Conservation (phyloP, 2,888 invertebrate species). For the Chironomus tentans region DNA sequence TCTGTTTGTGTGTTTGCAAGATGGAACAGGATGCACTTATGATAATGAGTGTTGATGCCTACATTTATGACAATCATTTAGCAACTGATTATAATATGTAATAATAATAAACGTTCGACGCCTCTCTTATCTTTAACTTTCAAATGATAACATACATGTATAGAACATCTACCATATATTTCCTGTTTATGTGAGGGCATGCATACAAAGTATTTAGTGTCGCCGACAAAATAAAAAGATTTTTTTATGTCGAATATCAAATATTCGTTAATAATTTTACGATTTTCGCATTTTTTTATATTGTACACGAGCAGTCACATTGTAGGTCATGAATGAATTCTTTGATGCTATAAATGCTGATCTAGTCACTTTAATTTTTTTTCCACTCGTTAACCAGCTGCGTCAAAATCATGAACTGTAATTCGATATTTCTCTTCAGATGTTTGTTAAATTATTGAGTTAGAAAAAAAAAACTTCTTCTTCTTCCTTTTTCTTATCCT, state of each 20-base stretch:
- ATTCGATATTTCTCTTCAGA: not conserved
- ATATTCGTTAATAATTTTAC: not conserved
- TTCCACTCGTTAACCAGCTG: not conserved
- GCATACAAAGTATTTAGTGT: not conserved
- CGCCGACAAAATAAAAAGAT: not conserved
- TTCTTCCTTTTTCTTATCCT: too few species aligned
- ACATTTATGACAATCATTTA: not conserved
- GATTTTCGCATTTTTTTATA: not conserved
- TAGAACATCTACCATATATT: not conserved
- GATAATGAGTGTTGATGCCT: not conserved
- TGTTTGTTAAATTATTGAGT: too few species aligned
- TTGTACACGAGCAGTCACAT: not conserved
- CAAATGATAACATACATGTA: not conserved
- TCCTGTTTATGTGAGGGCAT: not conserved
- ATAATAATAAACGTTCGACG: not conserved
- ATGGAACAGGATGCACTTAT: not conserved
- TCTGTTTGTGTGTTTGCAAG: too few species aligned
- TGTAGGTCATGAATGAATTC: not conserved
- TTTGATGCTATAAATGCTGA: not conserved
- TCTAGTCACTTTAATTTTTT: not conserved
- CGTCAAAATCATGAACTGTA: not conserved
- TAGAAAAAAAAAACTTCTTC: too few species aligned
- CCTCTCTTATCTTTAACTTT: not conserved
- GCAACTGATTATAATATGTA: not conserved
- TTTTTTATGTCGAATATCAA: too few species aligned